A percentile compares a stretch with the other conserved stretches of the same genome.
Evolutionary conservation across 2,797 vertebrate genomes (phyloP).

Genomic region (Tadarida brasiliensis): DNA sequence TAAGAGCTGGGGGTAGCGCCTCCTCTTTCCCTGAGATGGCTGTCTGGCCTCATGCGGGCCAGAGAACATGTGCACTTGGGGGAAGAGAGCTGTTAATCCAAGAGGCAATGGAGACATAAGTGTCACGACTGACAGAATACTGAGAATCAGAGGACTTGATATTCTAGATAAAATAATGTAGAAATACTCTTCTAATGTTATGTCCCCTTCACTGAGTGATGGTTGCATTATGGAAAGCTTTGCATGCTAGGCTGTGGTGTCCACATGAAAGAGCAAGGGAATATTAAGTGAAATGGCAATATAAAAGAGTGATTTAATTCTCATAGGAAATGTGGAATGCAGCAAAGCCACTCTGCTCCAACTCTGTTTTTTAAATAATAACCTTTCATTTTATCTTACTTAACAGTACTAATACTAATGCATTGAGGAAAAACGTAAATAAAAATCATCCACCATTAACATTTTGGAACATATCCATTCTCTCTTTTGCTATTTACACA

Average conservation of each 20-base stretch:
- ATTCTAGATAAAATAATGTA: neutral
- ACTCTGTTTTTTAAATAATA: neutral
- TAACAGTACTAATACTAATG: neutral
- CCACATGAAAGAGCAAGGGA: neutral
- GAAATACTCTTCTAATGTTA: neutral
- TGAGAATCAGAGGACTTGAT: neutral
- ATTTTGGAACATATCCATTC: neutral
- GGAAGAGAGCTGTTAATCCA: neutral
- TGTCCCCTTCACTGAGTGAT: neutral
- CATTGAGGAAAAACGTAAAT: neutral
- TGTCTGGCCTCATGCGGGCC: neutral
- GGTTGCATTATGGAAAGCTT: neutral
- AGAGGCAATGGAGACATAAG: neutral
- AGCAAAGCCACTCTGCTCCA: neutral
- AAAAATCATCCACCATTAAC: neutral
- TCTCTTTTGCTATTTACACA: neutral
- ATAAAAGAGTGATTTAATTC: neutral
- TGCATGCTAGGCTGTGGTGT: neutral
- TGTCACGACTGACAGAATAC: neutral
- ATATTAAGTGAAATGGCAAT: neutral
- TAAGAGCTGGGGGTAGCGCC: neutral
- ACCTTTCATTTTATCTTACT: slow-evolving; percentile 11
- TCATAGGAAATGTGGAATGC: neutral
- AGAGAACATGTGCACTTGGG: neutral
- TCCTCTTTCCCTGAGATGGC: neutral